Evolutionary conservation across 53 echinoderm and acorn worm genomes (phyloP).

Genomic region (Hippasteria phrygiana): DNA sequence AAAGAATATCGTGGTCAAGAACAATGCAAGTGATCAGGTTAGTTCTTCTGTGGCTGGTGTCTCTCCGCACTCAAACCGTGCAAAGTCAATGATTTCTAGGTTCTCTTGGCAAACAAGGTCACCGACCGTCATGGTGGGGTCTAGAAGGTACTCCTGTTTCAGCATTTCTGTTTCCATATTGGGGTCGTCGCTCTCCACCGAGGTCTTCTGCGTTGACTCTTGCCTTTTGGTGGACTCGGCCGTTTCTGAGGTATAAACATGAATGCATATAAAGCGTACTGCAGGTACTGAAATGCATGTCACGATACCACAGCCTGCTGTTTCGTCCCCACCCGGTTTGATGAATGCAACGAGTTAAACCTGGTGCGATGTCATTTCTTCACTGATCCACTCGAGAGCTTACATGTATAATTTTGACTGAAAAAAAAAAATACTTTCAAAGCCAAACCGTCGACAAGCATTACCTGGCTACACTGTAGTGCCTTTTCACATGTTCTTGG

Average conservation of each 20-base stretch:
- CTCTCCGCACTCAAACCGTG: constrained; percentile 92
- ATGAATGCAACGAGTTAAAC: no score
- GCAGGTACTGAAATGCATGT: no score
- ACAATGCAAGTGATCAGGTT: neutral
- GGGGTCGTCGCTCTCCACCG: constrained; percentile 21
- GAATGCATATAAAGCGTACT: no score
- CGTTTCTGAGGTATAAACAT: neutral
- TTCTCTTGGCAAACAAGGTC: constrained; percentile 84
- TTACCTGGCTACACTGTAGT: neutral
- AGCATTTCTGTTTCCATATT: constrained; percentile 85
- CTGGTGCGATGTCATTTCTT: no score
- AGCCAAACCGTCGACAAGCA: neutral
- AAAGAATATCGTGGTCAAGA: no score
- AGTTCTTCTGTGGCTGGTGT: neutral
- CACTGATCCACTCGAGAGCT: no score
- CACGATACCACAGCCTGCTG: no score
- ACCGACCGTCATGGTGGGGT: constrained; percentile 87
- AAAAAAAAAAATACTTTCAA: neutral
- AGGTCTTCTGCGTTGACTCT: neutral
- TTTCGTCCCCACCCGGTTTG: no score
- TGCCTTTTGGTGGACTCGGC: neutral
- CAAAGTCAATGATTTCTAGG: constrained; percentile 91
- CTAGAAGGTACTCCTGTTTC: constrained; percentile 92
- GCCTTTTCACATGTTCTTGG: neutral
- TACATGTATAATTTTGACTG: neutral